Evolutionary conservation across 2,888 invertebrate genomes (phyloP).

Genomic region (Gastrophysa polygoni): DNA sequence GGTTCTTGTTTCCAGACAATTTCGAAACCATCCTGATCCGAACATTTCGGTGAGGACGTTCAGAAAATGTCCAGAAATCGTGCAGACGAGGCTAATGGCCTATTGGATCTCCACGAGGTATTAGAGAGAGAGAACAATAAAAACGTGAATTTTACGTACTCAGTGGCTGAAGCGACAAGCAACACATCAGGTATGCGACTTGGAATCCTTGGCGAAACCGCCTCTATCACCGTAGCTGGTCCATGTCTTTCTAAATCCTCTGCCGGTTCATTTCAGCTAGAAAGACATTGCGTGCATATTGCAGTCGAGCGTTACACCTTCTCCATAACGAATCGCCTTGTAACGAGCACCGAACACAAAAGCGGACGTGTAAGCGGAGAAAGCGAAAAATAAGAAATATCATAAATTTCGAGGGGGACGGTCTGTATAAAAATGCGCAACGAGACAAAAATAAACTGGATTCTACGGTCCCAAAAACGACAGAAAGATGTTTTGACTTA

Average conservation of each 20-base stretch:
- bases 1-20: too few species aligned
- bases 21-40: too few species aligned
- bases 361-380: slow-evolving; percentile 26
- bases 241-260: slow-evolving; percentile 1
- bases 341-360: slow-evolving; percentile 26
- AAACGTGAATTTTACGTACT: not conserved
- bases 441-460: slow-evolving; percentile 19
- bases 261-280: slow-evolving; percentile 9
- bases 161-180: not conserved
- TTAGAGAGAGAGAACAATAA: not conserved
- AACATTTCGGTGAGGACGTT: too few species aligned
- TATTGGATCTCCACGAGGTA: too few species aligned
- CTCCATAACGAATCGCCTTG: slow-evolving; percentile 27
- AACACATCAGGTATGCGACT: not conserved
- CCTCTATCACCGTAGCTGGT: not conserved
- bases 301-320: slow-evolving; percentile 17
- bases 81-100: too few species aligned
- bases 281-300: slow-evolving; percentile 29
- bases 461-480: not conserved
- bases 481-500: not conserved
- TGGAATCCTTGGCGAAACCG: not conserved
- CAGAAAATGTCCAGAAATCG: too few species aligned
- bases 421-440: slow-evolving; percentile 34
- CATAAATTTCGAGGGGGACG: slow-evolving; percentile 37
- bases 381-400: slow-evolving; percentile 31